Evolutionary conservation across 2,113 vertebrate genomes (phyloP).

Genomic region (Ovibos moschatus): DNA sequence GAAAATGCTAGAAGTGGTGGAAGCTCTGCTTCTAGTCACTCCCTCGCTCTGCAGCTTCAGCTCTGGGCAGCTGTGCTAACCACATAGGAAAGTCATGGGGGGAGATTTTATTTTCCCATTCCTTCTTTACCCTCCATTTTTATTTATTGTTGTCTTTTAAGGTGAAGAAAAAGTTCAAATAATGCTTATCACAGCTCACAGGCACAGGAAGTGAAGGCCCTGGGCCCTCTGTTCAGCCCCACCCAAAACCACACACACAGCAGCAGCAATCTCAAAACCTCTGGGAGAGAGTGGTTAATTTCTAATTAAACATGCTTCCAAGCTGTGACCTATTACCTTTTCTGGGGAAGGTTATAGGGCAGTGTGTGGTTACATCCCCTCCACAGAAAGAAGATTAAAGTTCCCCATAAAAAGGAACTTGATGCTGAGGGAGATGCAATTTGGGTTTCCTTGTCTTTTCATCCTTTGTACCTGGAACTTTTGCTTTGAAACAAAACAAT

Average conservation of each 20-base stretch:
- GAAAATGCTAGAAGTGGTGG: neutral
- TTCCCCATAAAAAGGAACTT: rapidly evolving
- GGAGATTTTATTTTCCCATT: neutral
- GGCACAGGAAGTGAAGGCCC: neutral
- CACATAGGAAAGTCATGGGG: neutral
- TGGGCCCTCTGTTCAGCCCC: neutral
- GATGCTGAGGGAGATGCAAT: neutral
- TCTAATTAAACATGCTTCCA: neutral
- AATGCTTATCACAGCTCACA: neutral
- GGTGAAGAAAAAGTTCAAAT: neutral
- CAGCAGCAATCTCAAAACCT: neutral
- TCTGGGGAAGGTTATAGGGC: neutral
- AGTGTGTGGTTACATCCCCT: rapidly evolving
- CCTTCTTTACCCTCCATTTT: neutral
- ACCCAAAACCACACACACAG: rapidly evolving
- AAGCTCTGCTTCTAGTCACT: neutral
- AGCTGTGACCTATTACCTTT: neutral
- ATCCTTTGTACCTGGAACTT: neutral
- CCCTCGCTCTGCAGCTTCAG: rapidly evolving
- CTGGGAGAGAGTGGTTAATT: neutral
- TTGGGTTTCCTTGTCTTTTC: neutral
- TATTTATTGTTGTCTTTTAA: neutral
- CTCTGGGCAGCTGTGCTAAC: neutral
- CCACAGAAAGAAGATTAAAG: neutral
- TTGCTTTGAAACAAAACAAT: neutral